A percentile compares a stretch with the other conserved stretches of the same genome.
phyloP scores from a whole-genome alignment of 2,113 vertebrate genomes.

The Catagonus wagneri region DNA sequence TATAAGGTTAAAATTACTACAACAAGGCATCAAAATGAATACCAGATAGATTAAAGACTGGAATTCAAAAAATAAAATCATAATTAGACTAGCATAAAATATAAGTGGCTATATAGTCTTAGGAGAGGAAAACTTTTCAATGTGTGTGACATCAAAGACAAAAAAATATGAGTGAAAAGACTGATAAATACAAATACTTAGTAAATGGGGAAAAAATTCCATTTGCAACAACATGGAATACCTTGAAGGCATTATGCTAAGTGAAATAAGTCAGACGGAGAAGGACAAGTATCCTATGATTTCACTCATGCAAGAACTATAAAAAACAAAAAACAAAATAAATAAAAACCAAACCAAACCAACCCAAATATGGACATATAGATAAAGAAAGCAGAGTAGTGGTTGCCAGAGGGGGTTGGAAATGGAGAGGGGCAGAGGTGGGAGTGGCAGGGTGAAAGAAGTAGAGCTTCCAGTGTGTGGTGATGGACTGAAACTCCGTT shows the following conservation, averaged over 20 bases:
- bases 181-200: constrained; percentile 1
- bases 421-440: neutral
- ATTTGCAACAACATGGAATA: neutral
- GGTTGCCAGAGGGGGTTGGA: neutral
- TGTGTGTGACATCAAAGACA: constrained; percentile 6
- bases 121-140: constrained; percentile 32
- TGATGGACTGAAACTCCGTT: neutral
- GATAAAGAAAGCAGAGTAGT: neutral
- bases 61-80: constrained; percentile 13
- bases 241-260: neutral
- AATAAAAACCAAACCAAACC: neutral
- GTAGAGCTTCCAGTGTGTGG: neutral
- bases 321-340: neutral
- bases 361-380: neutral
- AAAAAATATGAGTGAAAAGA: constrained; percentile 34
- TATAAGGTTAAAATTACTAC: constrained; percentile 21
- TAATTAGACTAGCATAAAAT: constrained; percentile 23
- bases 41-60: constrained; percentile 15
- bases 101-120: neutral
- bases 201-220: constrained; percentile 2
- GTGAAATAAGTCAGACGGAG: neutral
- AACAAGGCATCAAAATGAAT: constrained; percentile 15
- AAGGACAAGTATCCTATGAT: neutral
- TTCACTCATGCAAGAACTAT: neutral
- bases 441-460: neutral